Base-by-base conservation (phyloP, 2,113 vertebrate species). In the Bos indicus region DNA sequence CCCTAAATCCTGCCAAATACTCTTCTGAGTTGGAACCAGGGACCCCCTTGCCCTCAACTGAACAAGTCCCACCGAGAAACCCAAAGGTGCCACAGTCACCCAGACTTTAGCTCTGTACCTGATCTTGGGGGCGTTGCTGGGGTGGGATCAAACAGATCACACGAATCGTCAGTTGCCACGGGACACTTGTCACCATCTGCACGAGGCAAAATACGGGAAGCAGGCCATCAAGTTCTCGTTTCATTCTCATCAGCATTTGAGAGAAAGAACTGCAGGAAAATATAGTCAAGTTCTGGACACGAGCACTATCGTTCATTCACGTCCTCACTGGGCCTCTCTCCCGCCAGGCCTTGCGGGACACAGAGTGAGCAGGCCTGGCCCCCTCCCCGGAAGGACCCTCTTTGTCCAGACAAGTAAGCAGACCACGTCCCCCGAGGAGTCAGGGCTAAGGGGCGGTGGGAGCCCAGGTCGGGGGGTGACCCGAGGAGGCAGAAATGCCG, bases 121-220 rank as follows among this genome's bases (percentile, higher is more conserved):
- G 98, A 84, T 57, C 98, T 98, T 1, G 40, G 51, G 2, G 97
- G 56, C 0, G 46, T 80, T 82, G 92, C 14, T 59, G 77, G 6
- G 7, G 59, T 46, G 0, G 74, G 93, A 30, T 98, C 98, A 92
- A 98, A 97, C 21, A 97, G 97, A 36, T 98, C 98, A 64, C 56
- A 81, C 1, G 83, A 3, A 43, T 62, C 97, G 40, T 98, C 98
- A 17, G 97, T 98, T 5, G 94, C 96, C 64, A 96, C 86, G 0
- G 98, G 97, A 52, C 99, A 98, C 94, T 51, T 98, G 78, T 98
- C 98, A 40, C 96, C 98, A 91, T 98, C 99, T 98, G 98, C 98
- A 99, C 40, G 30, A 67, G 16, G 51, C 71, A 95, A 94, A 98
- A 96, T 0, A 10, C 83, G 43, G 93, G 21, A 96, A 96, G 17